Percentiles rank a stretch among this genome's conserved stretches.
Conservation (phyloP, 2,113 vertebrate species). For the Menura novaehollandiae region DNA sequence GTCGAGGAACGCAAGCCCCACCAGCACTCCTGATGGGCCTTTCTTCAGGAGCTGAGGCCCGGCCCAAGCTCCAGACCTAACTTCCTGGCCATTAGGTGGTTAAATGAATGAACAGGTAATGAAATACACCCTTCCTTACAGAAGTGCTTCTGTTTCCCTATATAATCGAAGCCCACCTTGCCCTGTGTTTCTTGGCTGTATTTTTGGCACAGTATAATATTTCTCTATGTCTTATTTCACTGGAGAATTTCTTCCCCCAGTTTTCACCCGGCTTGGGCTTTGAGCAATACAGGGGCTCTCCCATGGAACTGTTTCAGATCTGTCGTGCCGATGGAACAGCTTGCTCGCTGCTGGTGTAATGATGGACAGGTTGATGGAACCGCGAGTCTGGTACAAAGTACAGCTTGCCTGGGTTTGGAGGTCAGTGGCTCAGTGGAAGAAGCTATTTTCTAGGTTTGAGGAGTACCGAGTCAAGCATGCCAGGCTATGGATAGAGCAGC, state of each 20-base stretch:
- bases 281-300: neutral
- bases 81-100: neutral
- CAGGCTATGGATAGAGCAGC: neutral
- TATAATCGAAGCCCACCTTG: rapidly evolving
- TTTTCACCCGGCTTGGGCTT: neutral
- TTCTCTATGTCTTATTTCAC: neutral
- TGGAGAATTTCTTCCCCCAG: rapidly evolving
- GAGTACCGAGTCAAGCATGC: neutral
- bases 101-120: neutral
- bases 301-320: neutral
- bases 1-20: rapidly evolving
- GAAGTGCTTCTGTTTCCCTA: neutral
- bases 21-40: neutral
- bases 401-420: neutral
- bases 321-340: rapidly evolving
- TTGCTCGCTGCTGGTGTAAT: rapidly evolving
- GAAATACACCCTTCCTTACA: neutral
- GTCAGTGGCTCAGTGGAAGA: neutral
- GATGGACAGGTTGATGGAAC: neutral
- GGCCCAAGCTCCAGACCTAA: neutral
- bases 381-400: neutral
- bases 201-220: neutral
- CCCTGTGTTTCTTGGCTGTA: rapidly evolving
- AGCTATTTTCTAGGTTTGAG: neutral
- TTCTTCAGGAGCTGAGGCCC: neutral